A percentile compares a stretch with the other conserved stretches of the same genome.
Conservation (phyloP, 2,888 invertebrate genomes). For the Vanessa cardui region DNA sequence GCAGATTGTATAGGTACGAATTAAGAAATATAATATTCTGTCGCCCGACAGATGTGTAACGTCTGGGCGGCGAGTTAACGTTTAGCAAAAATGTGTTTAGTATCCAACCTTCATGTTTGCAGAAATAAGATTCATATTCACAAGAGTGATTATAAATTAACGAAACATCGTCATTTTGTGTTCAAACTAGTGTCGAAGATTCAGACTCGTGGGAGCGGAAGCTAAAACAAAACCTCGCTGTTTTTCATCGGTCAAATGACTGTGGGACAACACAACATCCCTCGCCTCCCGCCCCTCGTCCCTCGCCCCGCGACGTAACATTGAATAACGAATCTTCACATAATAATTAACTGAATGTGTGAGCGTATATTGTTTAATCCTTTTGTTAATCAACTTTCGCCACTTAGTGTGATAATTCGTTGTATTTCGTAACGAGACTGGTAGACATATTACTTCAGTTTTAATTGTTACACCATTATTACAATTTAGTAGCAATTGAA, state of each 20-base stretch:
- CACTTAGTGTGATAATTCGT: conserved; percentile 19
- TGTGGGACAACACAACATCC: not conserved
- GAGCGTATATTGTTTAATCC: conserved; percentile 31
- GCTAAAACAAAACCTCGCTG: conserved; percentile 37
- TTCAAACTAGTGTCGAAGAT: conserved; percentile 8
- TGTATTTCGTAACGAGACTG: conserved; percentile 14
- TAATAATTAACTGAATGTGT: conserved; percentile 34
- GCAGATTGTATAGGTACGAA: conserved; percentile 30
- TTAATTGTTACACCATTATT: conserved; percentile 15
- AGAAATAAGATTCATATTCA: conserved; percentile 15
- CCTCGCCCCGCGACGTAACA: conserved; percentile 7
- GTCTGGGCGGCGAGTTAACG: conserved; percentile 5
- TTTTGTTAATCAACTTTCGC: conserved; percentile 36
- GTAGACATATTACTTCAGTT: conserved; percentile 2
- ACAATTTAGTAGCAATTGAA: not conserved
- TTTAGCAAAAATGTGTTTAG: not conserved
- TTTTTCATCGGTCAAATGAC: conserved; percentile 30
- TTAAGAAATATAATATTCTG: conserved; percentile 22
- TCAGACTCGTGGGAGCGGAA: conserved; percentile 45
- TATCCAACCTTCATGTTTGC: conserved; percentile 4
- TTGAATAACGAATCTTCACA: conserved; percentile 34
- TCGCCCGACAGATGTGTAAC: conserved; percentile 24
- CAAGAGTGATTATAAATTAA: conserved; percentile 1
- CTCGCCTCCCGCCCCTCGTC: conserved; percentile 14
- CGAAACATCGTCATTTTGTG: conserved; percentile 8